Percentiles rank a stretch among this genome's conserved stretches.
Evolutionary conservation across 2,888 invertebrate species (phyloP).

Genomic region (Idaea straminata): DNA sequence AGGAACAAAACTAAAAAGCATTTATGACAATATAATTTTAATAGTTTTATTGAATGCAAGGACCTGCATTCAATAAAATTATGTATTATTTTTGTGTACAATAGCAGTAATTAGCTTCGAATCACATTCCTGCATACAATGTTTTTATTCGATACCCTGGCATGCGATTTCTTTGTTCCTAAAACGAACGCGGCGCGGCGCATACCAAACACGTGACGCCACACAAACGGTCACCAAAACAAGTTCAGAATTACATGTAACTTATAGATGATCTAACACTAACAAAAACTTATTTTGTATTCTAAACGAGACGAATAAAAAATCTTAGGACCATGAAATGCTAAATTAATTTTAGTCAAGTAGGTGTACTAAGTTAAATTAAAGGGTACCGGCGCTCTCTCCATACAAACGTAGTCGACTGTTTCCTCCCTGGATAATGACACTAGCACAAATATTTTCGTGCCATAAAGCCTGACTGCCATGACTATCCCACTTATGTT

Average conservation of each 20-base stretch:
- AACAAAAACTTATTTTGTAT: constrained; percentile 2
- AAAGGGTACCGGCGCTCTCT: too few relatives aligned
- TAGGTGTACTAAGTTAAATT: too few relatives aligned
- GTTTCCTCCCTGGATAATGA: too few relatives aligned
- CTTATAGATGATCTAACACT: constrained; percentile 1
- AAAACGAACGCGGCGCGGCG: not conserved
- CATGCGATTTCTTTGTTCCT: not conserved
- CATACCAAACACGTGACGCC: not conserved
- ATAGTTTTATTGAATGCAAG: not conserved
- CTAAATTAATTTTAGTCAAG: not conserved
- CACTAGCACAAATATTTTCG: too few relatives aligned
- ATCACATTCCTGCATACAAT: not conserved
- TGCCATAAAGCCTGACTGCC: too few relatives aligned
- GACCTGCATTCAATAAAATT: not conserved
- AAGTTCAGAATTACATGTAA: constrained; percentile 11
- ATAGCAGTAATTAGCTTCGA: not conserved
- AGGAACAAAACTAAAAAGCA: too few relatives aligned
- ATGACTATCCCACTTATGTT: not conserved
- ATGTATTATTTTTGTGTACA: not conserved
- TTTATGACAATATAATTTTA: too few relatives aligned
- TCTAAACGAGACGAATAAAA: not conserved
- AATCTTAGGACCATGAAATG: not conserved
- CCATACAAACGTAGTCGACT: too few relatives aligned
- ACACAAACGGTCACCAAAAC: constrained; percentile 3
- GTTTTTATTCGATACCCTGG: not conserved